These are phyloP conservation scores for Hippocampus kuda DNA, from an alignment of 2,797 vertebrate species.

Conservation along the genomic window DNA sequence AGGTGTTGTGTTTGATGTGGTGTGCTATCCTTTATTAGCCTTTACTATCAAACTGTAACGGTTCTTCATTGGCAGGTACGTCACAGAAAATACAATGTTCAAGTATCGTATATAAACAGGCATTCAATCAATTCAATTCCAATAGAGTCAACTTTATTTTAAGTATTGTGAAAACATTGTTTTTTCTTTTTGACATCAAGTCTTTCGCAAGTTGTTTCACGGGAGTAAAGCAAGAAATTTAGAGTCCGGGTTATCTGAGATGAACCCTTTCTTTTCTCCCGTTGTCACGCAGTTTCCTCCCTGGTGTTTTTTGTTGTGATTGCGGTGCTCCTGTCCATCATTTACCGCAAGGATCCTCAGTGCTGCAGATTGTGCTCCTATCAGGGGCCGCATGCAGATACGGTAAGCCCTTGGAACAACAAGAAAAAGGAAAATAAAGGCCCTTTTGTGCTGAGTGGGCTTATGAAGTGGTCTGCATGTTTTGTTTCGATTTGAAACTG, in stretches of 20 bases:
- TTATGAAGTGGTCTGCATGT: slow-evolving; percentile 17
- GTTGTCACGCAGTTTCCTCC: slow-evolving; percentile 60
- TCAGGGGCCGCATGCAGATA: slow-evolving; percentile 64
- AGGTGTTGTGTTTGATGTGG: not conserved
- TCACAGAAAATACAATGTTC: not conserved
- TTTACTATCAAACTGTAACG: slow-evolving; percentile 14
- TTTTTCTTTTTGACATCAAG: not conserved
- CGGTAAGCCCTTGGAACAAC: slow-evolving; percentile 49
- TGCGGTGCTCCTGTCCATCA: slow-evolving; percentile 67
- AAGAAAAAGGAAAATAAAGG: slow-evolving; percentile 7
- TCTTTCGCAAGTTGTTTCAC: not conserved
- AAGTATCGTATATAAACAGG: not conserved
- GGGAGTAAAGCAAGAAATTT: not conserved
- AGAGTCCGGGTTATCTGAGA: slow-evolving; percentile 7
- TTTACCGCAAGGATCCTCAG: slow-evolving; percentile 68
- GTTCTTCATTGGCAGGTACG: slow-evolving; percentile 15
- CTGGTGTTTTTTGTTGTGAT: slow-evolving; percentile 71
- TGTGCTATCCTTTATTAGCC: not conserved
- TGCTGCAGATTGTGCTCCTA: slow-evolving; percentile 74
- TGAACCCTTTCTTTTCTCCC: slow-evolving; percentile 16
- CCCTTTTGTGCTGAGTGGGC: slow-evolving; percentile 17
- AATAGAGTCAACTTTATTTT: not conserved
- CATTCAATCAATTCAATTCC: slow-evolving; percentile 12
- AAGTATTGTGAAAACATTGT: not conserved
- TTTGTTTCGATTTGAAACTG: slow-evolving; percentile 17